A percentile compares a stretch with the other conserved stretches of the same genome.
These are phyloP conservation scores for cat (Felis catus) DNA, from an alignment of 2,113 vertebrate species.

Conservation along the genomic window F.catus_Fca126_mat1.0 CM031413.1:103745501-103746000, in stretches of 20 bases:
- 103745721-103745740: not conserved
- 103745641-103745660: not conserved
- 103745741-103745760: not conserved
- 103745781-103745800: not conserved
- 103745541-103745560: not conserved
- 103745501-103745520: not conserved
- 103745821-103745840: not conserved
- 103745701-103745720: not conserved
- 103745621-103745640: not conserved
- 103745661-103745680: not conserved
- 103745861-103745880: not conserved
- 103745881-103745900: slow-evolving; percentile 1
- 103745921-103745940: slow-evolving; percentile 22
- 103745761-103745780: not conserved
- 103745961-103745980: slow-evolving; percentile 47
- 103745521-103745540: not conserved
- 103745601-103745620: not conserved
- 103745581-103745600: not conserved
- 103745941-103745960: slow-evolving; percentile 20
- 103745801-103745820: not conserved
- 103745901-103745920: slow-evolving; percentile 20
- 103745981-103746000: slow-evolving; percentile 39
- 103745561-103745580: not conserved
- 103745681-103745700: not conserved
- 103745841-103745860: not conserved